These are phyloP conservation scores for Falco columbarius DNA, from an alignment of 2,797 vertebrate species.

Conservation along the genomic window DNA sequence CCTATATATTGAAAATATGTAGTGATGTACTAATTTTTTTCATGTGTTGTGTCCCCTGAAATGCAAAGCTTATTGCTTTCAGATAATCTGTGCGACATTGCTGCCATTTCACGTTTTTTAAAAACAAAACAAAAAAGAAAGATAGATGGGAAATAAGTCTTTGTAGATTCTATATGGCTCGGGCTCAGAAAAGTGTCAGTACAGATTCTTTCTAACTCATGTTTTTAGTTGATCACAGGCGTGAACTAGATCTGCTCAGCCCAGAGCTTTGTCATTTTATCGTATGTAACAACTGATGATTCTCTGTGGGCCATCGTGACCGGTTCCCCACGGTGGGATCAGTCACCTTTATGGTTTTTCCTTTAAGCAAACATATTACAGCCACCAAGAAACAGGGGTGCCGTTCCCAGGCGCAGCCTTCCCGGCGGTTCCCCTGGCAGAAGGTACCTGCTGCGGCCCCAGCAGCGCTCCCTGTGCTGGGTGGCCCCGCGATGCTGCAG, in stretches of 20 bases:
- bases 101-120: background rate
- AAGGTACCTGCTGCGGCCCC: background rate
- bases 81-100: background rate
- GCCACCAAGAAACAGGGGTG: accelerated
- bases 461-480: background rate
- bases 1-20: background rate
- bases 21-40: background rate
- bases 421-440: background rate
- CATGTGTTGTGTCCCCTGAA: background rate
- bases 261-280: background rate
- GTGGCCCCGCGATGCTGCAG: accelerated
- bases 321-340: background rate
- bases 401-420: background rate
- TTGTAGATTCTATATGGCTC: background rate
- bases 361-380: background rate
- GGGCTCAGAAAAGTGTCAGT: background rate
- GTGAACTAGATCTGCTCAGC: too few relatives aligned
- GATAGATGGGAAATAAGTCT: background rate
- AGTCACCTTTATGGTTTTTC: background rate
- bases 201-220: background rate
- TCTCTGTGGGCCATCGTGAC: accelerated
- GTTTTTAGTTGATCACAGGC: background rate
- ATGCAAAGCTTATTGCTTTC: background rate
- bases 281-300: accelerated
- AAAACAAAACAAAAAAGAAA: too few relatives aligned